Evolutionary conservation across 2,113 vertebrate genomes (phyloP), one percentile per base, ranked within the genome.

Genomic region (Leptosomus discolor): DNA sequence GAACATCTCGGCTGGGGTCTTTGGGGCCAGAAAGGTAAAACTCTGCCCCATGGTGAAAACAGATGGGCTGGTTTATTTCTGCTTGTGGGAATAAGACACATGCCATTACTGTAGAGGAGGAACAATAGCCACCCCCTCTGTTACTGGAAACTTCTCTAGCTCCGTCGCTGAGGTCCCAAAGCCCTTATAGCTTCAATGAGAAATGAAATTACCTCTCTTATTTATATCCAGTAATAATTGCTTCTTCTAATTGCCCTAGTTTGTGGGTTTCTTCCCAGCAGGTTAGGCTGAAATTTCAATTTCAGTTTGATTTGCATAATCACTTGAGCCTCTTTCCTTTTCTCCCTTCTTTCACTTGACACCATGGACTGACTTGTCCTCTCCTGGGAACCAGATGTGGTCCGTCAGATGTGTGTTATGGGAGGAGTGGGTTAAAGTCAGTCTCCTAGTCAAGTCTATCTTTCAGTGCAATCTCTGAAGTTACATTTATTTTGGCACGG

Each of bases 161-260:
- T 87, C 65, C 0, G 0, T 76, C 4, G 0, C 58, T 54, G 77
- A 80, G 91, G 93, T 95, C 96, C 91, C 96, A 91, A 70, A 95
- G 96, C 89, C 91, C 84, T 95, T 82, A 88, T 10, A 85, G 73
- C 81, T 96, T 97, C 94, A 94, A 46, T 85, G 92, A 95, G 80
- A 95, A 94, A 82, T 45, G 32, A 97, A 92, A 93, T 88, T 85
- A 69, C 77, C 87, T 65, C 75, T 91, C 87, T 60, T 94, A 87
- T 91, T 92, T 96, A 91, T 97, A 88, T 95, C 90, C 60, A 81
- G 69, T 81, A 84, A 81, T 74, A 80, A 88, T 76, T 93, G 85
- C 85, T 97, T 79, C 90, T 91, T 94, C 88, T 77, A 80, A 88
- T 76, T 95, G 85, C 85, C 95, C 65, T 95, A 90, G 90, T 94